phyloP scores from a whole-genome alignment of 2,113 vertebrate genomes.

The Naja naja region DNA sequence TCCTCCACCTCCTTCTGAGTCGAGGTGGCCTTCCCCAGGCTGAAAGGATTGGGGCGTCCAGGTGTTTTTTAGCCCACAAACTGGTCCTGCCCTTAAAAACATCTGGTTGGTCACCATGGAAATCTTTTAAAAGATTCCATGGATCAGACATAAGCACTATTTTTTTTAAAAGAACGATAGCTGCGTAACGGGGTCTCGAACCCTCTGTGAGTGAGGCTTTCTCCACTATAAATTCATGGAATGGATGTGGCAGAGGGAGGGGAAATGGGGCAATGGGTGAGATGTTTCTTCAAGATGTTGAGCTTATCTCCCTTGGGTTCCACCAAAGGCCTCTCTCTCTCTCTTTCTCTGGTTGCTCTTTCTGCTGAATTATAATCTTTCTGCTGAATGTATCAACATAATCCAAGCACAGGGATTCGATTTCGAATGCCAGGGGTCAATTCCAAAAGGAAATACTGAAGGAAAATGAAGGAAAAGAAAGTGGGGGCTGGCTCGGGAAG shows the following conservation, averaged over 20 bases:
- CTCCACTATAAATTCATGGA: neutral
- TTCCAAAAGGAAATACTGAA: neutral
- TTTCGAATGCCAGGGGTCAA: neutral
- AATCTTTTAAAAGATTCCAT: neutral
- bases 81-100: too few species aligned
- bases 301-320: neutral
- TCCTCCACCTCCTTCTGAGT: neutral
- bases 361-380: neutral
- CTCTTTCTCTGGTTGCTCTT: neutral
- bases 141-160: neutral
- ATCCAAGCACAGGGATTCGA: neutral
- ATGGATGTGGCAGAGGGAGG: neutral
- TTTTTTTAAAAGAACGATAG: neutral
- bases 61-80: neutral
- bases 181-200: neutral
- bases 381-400: neutral
- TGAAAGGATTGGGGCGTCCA: neutral
- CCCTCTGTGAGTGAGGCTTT: neutral
- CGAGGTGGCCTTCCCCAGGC: neutral
- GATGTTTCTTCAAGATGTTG: neutral
- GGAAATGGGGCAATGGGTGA: neutral
- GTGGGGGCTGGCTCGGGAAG: rapidly evolving
- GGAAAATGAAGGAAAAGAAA: neutral
- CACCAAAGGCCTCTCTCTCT: neutral
- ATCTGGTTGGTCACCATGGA: neutral